These are phyloP conservation scores for Sycophila sp. DNA, from an alignment of 1,140 invertebrate species.

Conservation along the genomic window DNA sequence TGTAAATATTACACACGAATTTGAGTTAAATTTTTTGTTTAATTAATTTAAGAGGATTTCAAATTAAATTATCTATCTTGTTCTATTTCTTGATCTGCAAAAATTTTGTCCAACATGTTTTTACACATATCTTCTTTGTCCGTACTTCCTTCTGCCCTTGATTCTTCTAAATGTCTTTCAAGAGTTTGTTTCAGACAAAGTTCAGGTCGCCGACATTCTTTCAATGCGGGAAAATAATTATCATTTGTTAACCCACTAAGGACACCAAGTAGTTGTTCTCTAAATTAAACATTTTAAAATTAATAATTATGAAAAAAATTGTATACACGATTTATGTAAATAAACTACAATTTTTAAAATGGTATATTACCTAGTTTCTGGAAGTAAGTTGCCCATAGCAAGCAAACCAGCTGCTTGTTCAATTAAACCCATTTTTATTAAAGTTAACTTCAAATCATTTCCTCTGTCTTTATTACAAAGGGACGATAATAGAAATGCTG, in stretches of 20 bases:
- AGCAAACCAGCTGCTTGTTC: conserved; percentile 69
- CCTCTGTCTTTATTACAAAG: conserved; percentile 70
- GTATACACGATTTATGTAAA: neutral
- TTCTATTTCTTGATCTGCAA: conserved; percentile 48
- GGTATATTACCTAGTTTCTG: conserved; percentile 58
- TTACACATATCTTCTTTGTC: conserved; percentile 56
- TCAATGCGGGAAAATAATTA: conserved; percentile 61
- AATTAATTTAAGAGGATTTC: neutral
- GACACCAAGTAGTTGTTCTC: conserved; percentile 70
- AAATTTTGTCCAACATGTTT: conserved; percentile 55
- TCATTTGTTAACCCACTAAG: conserved; percentile 64
- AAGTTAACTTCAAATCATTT: conserved; percentile 66
- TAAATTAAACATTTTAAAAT: conserved; percentile 43
- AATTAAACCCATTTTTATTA: conserved; percentile 71
- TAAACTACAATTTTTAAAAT: neutral
- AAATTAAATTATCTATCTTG: conserved; percentile 55
- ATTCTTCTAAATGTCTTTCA: conserved; percentile 56
- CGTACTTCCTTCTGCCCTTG: conserved; percentile 50
- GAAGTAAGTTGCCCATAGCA: conserved; percentile 55
- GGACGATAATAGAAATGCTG: conserved; percentile 74
- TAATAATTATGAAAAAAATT: conserved; percentile 3
- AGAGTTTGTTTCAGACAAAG: conserved; percentile 62
- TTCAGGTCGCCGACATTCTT: conserved; percentile 66
- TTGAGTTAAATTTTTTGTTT: too few relatives aligned
- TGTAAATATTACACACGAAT: too few relatives aligned